phyloP scores from a whole-genome alignment of 2,797 vertebrate genomes.

The Crotalus adamanteus region DNA sequence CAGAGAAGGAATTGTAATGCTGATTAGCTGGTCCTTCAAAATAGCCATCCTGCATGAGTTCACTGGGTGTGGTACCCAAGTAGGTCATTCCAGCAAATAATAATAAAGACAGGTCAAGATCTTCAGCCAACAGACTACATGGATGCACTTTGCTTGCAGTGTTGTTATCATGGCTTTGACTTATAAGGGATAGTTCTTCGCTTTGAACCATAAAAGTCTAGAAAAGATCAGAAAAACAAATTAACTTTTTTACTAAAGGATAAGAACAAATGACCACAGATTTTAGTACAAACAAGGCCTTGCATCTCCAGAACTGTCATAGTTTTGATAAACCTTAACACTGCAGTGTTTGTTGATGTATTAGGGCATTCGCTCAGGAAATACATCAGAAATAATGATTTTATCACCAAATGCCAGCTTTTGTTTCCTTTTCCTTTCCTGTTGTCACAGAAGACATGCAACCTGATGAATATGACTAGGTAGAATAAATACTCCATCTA shows the following conservation, averaged over 20 bases:
- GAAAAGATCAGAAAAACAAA: constrained; percentile 35
- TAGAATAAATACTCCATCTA: not conserved
- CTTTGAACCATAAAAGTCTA: constrained; percentile 92
- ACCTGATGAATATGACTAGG: not conserved
- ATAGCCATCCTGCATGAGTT: not conserved
- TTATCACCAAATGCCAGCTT: not conserved
- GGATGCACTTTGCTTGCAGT: not conserved
- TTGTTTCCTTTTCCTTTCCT: not conserved
- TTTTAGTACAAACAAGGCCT: not conserved
- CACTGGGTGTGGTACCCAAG: not conserved
- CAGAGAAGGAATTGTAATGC: not conserved
- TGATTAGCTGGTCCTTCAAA: not conserved
- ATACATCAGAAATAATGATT: not conserved
- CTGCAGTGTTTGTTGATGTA: not conserved
- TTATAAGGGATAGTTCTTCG: constrained; percentile 74
- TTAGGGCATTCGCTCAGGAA: not conserved
- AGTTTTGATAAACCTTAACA: not conserved
- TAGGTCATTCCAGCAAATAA: not conserved
- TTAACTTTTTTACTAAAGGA: not conserved
- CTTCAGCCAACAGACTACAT: not conserved
- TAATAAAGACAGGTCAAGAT: not conserved
- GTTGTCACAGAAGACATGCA: not conserved
- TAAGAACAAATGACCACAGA: not conserved
- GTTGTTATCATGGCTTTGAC: constrained; percentile 73
- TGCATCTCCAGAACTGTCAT: not conserved